Percentiles rank a stretch among this genome's conserved stretches.
These are phyloP conservation scores for Myoxocephalus aenaeus DNA, from an alignment of 2,797 vertebrate species.

Conservation along the genomic window DNA sequence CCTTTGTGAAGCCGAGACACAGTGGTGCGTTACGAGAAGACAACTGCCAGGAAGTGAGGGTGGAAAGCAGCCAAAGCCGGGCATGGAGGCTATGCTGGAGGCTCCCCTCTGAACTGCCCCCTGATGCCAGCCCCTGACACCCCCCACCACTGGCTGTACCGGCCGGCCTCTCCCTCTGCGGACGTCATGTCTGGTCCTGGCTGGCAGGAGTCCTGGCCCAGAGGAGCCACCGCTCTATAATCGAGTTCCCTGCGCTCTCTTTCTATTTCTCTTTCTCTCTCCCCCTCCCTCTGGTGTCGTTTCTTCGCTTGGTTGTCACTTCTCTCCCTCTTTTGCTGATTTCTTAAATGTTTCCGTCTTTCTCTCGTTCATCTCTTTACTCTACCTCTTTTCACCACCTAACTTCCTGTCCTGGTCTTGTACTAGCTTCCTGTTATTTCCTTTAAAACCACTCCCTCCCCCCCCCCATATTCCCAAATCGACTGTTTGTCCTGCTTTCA, in stretches of 20 bases:
- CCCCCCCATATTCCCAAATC: conserved; percentile 1
- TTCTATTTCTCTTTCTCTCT: neutral
- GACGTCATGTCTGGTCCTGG: conserved; percentile 86
- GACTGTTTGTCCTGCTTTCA: conserved; percentile 28
- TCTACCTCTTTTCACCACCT: neutral
- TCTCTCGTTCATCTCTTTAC: conserved; percentile 14
- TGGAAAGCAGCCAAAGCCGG: conserved; percentile 61
- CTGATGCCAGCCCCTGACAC: conserved; percentile 73
- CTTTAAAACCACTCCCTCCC: conserved; percentile 7
- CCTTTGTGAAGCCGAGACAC: conserved; percentile 36
- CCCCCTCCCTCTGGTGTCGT: neutral
- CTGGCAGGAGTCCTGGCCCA: conserved; percentile 85
- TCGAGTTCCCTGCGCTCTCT: conserved; percentile 21
- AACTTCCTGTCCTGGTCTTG: neutral
- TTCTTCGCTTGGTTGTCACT: neutral
- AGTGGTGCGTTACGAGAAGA: conserved; percentile 70
- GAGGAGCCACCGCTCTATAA: conserved; percentile 76
- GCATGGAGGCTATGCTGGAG: conserved; percentile 65
- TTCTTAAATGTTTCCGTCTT: neutral
- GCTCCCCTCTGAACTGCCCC: conserved; percentile 77
- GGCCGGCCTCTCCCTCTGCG: conserved; percentile 77
- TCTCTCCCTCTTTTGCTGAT: conserved; percentile 4
- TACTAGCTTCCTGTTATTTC: conserved; percentile 10
- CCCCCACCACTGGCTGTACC: conserved; percentile 74
- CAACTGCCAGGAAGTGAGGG: conserved; percentile 62